Percentiles rank a stretch among this genome's conserved stretches.
Evolutionary conservation across 23 tunicate genomes (phyloP).

Genomic region (Clavelina lepadiformis): DNA sequence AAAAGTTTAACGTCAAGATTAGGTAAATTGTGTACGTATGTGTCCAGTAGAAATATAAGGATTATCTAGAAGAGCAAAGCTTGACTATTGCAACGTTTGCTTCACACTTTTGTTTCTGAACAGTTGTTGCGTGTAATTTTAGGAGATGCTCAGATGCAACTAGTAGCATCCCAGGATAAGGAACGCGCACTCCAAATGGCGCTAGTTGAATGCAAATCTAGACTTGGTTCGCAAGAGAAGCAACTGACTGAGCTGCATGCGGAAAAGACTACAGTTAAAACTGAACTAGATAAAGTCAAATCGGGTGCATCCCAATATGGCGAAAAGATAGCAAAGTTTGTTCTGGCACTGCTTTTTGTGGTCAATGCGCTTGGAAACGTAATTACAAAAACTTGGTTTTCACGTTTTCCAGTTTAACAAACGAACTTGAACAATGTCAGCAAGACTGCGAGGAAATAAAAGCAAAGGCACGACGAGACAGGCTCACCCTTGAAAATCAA

Average conservation of each 20-base stretch:
- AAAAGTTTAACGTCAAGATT: constrained; percentile 66
- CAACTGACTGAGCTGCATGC: constrained; percentile 34
- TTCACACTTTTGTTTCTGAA: too few relatives aligned
- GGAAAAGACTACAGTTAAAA: constrained; percentile 4
- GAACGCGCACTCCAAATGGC: constrained; percentile 53
- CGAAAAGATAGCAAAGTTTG: constrained; percentile 10
- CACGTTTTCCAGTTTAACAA: constrained; percentile 20
- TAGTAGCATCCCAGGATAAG: constrained; percentile 48
- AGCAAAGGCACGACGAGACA: constrained; percentile 56
- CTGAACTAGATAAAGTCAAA: constrained; percentile 35
- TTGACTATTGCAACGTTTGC: too few relatives aligned
- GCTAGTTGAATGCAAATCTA: constrained; percentile 48
- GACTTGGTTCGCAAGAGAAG: constrained; percentile 33
- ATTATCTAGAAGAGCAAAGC: too few relatives aligned
- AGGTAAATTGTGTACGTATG: constrained; percentile 5
- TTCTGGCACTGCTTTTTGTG: too few relatives aligned
- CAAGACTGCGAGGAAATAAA: constrained; percentile 21
- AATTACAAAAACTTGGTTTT: background rate
- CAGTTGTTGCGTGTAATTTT: too few relatives aligned
- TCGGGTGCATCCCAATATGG: background rate
- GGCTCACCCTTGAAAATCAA: constrained; percentile 74
- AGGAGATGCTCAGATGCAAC: constrained; percentile 63
- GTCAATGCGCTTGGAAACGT: too few relatives aligned
- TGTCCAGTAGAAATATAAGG: too few relatives aligned
- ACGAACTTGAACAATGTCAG: constrained; percentile 27